Conservation (phyloP, 2,888 invertebrate genomes). For the Agrilus cyanescens region DNA sequence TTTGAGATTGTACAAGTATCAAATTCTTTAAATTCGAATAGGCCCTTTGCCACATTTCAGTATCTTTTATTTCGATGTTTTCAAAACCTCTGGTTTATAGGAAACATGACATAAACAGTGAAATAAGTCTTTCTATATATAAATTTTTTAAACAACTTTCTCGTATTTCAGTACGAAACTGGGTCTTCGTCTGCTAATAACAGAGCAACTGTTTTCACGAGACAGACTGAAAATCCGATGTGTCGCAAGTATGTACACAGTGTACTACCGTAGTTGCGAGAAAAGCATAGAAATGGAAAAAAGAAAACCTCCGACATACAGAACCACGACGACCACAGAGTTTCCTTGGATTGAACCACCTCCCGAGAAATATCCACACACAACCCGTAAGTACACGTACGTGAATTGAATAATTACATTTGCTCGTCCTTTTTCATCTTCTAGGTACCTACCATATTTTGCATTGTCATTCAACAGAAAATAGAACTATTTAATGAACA, state of each 20-base stretch:
- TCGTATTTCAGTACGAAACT: conserved; percentile 26
- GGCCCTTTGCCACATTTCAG: too few relatives aligned
- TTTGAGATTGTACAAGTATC: too few relatives aligned
- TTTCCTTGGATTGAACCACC: conserved; percentile 11
- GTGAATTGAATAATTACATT: background rate
- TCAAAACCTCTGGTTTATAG: too few relatives aligned
- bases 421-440: background rate
- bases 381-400: conserved; percentile 16
- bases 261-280: conserved; percentile 57
- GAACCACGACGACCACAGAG: conserved; percentile 9
- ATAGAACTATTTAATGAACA: too few relatives aligned
- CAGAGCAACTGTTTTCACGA: conserved; percentile 25
- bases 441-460: too few relatives aligned
- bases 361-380: conserved; percentile 15
- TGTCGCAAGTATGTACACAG: conserved; percentile 50
- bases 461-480: too few relatives aligned
- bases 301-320: conserved; percentile 12
- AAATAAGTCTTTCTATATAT: too few relatives aligned
- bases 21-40: too few relatives aligned
- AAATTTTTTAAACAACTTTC: background rate
- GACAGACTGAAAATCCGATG: conserved; percentile 44
- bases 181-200: conserved; percentile 26
- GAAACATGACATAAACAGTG: too few relatives aligned
- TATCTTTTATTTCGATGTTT: too few relatives aligned
- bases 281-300: conserved; percentile 49